These are phyloP conservation scores for Ligdia adustata DNA, from an alignment of 2,888 invertebrate species.

Conservation along the genomic window DNA sequence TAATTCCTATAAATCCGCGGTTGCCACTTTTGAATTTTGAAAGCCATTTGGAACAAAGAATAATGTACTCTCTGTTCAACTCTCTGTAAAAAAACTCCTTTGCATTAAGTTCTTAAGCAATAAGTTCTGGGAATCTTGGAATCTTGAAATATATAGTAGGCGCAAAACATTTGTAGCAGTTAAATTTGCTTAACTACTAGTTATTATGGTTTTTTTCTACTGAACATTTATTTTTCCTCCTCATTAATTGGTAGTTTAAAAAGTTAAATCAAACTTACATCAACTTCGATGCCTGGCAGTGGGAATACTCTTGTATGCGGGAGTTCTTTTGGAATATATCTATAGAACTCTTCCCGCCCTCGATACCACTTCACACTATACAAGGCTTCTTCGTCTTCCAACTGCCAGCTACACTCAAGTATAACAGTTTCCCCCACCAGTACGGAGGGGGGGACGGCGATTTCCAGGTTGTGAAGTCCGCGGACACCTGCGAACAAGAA, in stretches of 20 bases:
- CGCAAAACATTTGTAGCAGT: too few species aligned
- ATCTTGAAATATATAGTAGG: too few species aligned
- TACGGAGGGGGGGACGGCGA: constrained; percentile 89
- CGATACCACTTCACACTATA: constrained; percentile 94
- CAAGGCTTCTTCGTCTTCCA: constrained; percentile 87
- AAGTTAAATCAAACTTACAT: constrained; percentile 83
- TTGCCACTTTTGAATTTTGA: too few species aligned
- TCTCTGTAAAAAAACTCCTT: too few species aligned
- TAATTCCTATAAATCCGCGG: too few species aligned
- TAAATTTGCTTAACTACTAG: too few species aligned
- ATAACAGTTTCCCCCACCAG: constrained; percentile 89
- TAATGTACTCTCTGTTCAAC: too few species aligned
- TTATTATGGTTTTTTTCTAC: too few species aligned
- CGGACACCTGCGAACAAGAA: constrained; percentile 73
- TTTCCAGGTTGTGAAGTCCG: constrained; percentile 87
- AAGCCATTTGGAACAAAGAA: too few species aligned
- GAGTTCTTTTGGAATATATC: constrained; percentile 91
- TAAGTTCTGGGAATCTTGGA: too few species aligned
- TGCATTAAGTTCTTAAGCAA: too few species aligned
- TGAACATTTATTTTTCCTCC: not conserved
- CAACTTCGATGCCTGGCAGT: constrained; percentile 87
- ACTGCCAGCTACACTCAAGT: constrained; percentile 89
- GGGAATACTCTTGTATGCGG: constrained; percentile 90
- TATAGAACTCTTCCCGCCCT: constrained; percentile 90
- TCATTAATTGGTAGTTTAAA: not conserved